Percentiles rank a stretch among this genome's conserved stretches.
These are phyloP conservation scores for Acrossocheilus wenchowensis DNA, from an alignment of 2,797 vertebrate species.

Conservation along the genomic window DNA sequence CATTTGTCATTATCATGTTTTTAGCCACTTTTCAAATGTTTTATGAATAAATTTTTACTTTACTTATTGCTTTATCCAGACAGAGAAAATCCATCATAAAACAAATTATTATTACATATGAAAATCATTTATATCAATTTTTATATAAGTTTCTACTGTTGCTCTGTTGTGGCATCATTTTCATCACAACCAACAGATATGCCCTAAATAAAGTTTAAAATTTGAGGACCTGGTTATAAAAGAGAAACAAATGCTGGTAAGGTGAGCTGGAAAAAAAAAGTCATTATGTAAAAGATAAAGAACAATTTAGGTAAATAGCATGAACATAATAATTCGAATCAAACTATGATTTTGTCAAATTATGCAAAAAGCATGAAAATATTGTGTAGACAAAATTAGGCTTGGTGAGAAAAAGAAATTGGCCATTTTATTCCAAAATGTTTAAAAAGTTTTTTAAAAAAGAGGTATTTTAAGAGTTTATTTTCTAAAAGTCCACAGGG, in stretches of 20 bases:
- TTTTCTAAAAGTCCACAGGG: background rate
- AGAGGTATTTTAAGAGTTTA: background rate
- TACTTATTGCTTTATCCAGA: background rate
- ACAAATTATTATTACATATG: background rate
- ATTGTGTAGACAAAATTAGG: background rate
- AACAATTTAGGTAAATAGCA: background rate
- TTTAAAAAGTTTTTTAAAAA: background rate
- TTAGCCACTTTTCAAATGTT: background rate
- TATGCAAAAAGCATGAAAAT: background rate
- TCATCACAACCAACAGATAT: background rate
- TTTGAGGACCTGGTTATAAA: background rate
- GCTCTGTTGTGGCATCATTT: background rate
- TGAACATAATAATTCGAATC: background rate
- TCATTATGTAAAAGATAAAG: background rate
- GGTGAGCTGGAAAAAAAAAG: background rate
- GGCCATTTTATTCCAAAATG: background rate
- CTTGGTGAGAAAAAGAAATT: background rate
- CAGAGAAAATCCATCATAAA: background rate
- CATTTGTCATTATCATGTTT: too few species aligned
- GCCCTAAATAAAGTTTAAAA: background rate
- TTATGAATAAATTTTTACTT: background rate
- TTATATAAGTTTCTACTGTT: background rate
- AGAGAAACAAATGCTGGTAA: background rate
- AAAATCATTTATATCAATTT: background rate
- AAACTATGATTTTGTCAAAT: background rate